Evolutionary conservation across 2,113 vertebrate species (phyloP).

Genomic region (Pterocles orientalis): DNA sequence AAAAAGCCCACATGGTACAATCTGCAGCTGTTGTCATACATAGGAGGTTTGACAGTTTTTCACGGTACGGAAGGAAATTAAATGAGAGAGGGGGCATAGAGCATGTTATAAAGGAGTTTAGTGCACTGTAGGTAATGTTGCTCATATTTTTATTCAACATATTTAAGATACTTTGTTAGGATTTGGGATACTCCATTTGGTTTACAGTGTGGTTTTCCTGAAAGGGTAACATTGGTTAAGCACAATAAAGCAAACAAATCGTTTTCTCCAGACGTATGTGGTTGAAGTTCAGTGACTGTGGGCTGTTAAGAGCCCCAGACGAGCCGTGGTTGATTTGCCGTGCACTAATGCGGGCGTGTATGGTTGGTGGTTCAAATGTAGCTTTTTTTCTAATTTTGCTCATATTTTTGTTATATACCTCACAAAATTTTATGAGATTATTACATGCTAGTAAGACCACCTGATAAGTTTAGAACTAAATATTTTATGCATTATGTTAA

Average conservation of each 20-base stretch:
- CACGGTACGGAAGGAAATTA: not conserved
- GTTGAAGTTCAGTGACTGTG: constrained; percentile 5
- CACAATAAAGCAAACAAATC: not conserved
- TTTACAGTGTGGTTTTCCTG: constrained; percentile 21
- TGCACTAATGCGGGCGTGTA: not conserved
- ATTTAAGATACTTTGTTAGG: not conserved
- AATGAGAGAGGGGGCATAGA: not conserved
- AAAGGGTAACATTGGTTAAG: constrained; percentile 1
- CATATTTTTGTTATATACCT: not conserved
- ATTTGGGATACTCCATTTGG: not conserved
- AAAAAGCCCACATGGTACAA: not conserved
- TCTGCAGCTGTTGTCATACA: not conserved
- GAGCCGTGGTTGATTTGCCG: not conserved
- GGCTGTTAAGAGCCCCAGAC: not conserved
- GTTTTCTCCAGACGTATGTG: not conserved
- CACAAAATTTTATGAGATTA: not conserved
- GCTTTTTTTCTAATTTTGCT: not conserved
- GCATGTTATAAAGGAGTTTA: not conserved
- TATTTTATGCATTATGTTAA: not conserved
- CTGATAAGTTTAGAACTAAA: not conserved
- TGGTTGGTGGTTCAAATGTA: not conserved
- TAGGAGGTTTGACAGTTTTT: not conserved
- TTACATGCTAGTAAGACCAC: not conserved
- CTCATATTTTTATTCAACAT: not conserved
- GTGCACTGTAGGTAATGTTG: not conserved